Base-by-base conservation (phyloP, 2,113 vertebrate genomes). In the Dromas ardeola region DNA sequence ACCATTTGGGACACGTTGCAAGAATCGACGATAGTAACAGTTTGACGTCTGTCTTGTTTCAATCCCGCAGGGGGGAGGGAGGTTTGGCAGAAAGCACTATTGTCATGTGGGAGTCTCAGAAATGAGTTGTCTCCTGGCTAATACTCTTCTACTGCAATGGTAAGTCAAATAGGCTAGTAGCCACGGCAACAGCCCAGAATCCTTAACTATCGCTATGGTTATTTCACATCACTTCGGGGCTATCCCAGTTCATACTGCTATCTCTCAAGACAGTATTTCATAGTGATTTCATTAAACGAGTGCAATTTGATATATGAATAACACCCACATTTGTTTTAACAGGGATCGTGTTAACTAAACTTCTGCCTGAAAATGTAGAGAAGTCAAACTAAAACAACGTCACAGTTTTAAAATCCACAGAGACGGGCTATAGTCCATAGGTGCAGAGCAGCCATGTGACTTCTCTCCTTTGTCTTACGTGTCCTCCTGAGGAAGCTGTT, bases 121-220 rank as follows among this genome's bases (percentile, higher is more conserved):
- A 96, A 93, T 96, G 84, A 97, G 88, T 95, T 93, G 81, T 96
- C 93, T 96, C 74, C 95, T 96, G 95, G 92, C 93, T 96, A 93
- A 94, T 97, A 93, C 58, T 88, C 94, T 82, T 88, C 72, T 69
- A 90, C 85, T 95, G 92, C 93, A 86, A 91, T 70, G 74, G 93
- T 58, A 96, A 96, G 88, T 96, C 88, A 94, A 94, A 96, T 58
- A 65, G 73, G 93, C 97, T 93, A 96, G 96, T 90, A 97, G 96
- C 81, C 92, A 96, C 92, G 66, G 95, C 95, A 97, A 97, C 96
- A 91, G 93, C 93, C 81, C 84, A 85, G 81, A 84, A 91, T 82
- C 84, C 90, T 93, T 59, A 78, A 87, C 77, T 76, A 94, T 94
- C 66, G 7, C 95, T 93, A 82, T 94, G 95, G 96, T 95, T 95